A percentile compares a stretch with the other conserved stretches of the same genome.
These are phyloP conservation scores for Nemopilema nomurai DNA, from an alignment of 30 jellyfish, hydroid and myxozoan species.

Conservation along the genomic window DNA sequence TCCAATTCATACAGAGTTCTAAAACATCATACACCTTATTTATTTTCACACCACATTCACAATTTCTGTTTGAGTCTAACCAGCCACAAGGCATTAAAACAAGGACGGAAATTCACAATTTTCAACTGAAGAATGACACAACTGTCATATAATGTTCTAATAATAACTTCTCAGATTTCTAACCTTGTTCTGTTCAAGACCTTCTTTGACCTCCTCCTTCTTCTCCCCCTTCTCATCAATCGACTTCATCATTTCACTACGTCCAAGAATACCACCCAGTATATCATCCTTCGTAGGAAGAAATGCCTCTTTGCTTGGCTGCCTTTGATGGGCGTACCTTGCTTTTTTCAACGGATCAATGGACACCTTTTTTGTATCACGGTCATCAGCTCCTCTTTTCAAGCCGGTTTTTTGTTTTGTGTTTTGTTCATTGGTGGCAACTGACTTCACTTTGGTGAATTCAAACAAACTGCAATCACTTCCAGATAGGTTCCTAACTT, in stretches of 20 bases:
- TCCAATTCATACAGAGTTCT: too few species aligned
- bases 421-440: neutral
- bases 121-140: too few species aligned
- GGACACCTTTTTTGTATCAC: neutral
- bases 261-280: slow-evolving; percentile 61
- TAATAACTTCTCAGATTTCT: neutral
- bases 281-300: slow-evolving; percentile 44
- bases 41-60: too few species aligned
- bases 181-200: neutral
- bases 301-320: slow-evolving; percentile 40
- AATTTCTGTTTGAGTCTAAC: too few species aligned
- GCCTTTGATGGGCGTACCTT: slow-evolving; percentile 29
- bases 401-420: neutral
- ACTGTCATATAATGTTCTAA: too few species aligned
- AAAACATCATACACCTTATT: too few species aligned
- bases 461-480: slow-evolving; percentile 7
- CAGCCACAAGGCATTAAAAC: too few species aligned
- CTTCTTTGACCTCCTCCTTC: slow-evolving; percentile 12
- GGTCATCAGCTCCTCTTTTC: slow-evolving; percentile 2
- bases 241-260: slow-evolving; percentile 38
- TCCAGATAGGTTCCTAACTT: neutral
- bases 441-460: slow-evolving; percentile 33
- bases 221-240: slow-evolving; percentile 22
- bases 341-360: slow-evolving; percentile 21
- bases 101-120: too few species aligned